Percentiles rank a stretch among this genome's conserved stretches.
phyloP scores from a whole-genome alignment of 1,140 invertebrate genomes.

The Bicyclus anynana region DNA sequence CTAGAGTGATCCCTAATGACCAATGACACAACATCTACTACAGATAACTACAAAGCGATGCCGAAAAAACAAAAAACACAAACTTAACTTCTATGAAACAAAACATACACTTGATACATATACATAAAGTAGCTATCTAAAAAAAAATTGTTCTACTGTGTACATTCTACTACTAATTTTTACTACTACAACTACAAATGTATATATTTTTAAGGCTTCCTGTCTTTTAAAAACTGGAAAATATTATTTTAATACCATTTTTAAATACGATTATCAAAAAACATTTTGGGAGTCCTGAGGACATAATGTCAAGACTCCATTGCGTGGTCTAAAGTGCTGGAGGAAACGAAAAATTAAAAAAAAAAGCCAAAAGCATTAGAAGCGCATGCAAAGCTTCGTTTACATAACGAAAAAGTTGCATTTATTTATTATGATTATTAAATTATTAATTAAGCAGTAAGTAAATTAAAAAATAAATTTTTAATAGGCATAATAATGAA shows the following conservation, averaged over 20 bases:
- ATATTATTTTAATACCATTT: not conserved
- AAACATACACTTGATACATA: no score
- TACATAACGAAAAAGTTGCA: not conserved
- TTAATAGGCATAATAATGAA: no score
- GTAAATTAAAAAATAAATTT: not conserved
- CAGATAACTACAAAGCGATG: conserved; percentile 3
- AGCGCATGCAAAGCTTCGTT: conserved; percentile 21
- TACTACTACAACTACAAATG: no score
- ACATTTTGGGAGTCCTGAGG: conserved; percentile 55
- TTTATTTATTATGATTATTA: no score
- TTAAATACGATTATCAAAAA: not conserved
- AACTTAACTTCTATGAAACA: not conserved
- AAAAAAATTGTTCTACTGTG: not conserved
- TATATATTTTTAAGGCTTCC: no score
- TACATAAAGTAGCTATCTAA: not conserved
- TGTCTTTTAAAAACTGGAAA: not conserved
- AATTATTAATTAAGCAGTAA: not conserved
- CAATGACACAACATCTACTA: not conserved
- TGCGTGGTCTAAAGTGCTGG: conserved; percentile 28
- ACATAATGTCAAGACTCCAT: conserved; percentile 63
- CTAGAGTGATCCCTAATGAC: not conserved
- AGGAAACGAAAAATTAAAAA: conserved; percentile 22
- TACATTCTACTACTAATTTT: not conserved
- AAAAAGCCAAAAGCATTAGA: conserved; percentile 26
- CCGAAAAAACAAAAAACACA: not conserved